Evolutionary conservation across 2,888 invertebrate genomes (phyloP).

Genomic region (Caenorhabditis angaria): DNA sequence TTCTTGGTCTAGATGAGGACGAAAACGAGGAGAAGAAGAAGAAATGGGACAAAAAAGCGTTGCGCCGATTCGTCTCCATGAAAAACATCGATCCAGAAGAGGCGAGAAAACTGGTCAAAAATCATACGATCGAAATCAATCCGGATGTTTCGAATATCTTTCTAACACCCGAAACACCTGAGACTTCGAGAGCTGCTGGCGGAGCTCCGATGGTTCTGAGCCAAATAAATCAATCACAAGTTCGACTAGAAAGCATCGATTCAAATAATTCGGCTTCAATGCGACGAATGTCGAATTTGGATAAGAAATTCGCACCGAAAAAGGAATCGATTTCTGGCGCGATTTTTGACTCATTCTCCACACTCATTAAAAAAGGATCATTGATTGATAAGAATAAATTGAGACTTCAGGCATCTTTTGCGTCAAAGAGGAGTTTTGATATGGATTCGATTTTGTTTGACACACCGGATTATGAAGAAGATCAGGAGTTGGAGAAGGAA

Average conservation of each 20-base stretch:
- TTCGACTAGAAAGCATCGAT: not conserved
- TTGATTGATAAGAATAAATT: conserved; percentile 29
- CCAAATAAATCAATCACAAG: too few relatives aligned
- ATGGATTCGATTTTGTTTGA: conserved; percentile 17
- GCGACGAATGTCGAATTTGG: not conserved
- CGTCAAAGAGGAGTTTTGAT: conserved; percentile 32
- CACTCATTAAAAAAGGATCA: conserved; percentile 14
- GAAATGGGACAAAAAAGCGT: not conserved
- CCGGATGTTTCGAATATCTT: not conserved
- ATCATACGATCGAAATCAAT: not conserved
- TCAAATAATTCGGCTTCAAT: not conserved
- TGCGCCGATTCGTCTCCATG: not conserved
- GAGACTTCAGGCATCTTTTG: conserved; percentile 20
- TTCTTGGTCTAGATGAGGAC: not conserved
- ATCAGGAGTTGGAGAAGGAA: not conserved
- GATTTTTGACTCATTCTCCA: not conserved
- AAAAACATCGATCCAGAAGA: not conserved
- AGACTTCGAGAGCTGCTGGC: too few relatives aligned
- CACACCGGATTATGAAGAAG: conserved; percentile 12
- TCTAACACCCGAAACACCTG: not conserved
- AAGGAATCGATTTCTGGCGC: not conserved
- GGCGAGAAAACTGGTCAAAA: not conserved
- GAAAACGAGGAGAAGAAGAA: not conserved
- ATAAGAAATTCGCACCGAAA: not conserved
- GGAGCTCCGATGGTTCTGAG: too few relatives aligned